Conservation (phyloP, 2,113 vertebrate species). For the Narcine bancroftii region DNA sequence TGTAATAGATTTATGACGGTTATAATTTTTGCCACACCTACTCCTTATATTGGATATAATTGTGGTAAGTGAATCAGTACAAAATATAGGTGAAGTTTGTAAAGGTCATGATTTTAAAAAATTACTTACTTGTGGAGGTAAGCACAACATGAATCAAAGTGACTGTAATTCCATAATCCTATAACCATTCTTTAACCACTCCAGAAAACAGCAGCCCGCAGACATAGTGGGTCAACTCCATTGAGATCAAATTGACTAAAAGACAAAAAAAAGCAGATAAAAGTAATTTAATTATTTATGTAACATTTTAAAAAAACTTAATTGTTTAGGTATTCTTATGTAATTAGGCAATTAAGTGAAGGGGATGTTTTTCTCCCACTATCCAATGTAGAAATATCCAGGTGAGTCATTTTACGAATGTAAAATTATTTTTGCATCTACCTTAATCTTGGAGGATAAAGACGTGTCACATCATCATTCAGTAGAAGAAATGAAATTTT, state of each 20-base stretch:
- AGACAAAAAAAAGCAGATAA: not conserved
- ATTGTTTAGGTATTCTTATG: not conserved
- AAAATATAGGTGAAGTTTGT: not conserved
- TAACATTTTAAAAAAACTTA: not conserved
- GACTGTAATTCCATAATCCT: slow-evolving; percentile 71
- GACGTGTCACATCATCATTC: not conserved
- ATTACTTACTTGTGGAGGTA: slow-evolving; percentile 54
- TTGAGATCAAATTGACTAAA: slow-evolving; percentile 45
- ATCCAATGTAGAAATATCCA: not conserved
- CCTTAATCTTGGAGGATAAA: not conserved
- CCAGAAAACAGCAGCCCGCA: slow-evolving; percentile 62
- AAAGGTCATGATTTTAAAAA: not conserved
- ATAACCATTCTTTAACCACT: slow-evolving; percentile 69
- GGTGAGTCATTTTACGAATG: not conserved
- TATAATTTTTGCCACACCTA: not conserved
- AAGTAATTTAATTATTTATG: not conserved
- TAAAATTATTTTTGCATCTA: not conserved
- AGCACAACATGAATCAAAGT: slow-evolving; percentile 62
- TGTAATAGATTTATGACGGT: not conserved
- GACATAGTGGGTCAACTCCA: slow-evolving; percentile 61
- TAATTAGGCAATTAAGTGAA: not conserved
- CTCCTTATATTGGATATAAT: not conserved
- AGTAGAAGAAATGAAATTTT: not conserved
- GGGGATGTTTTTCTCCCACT: not conserved
- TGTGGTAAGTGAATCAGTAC: not conserved